These are phyloP conservation scores for Pygocentrus nattereri DNA, from an alignment of 2,797 vertebrate genomes.

Conservation along the genomic window DNA sequence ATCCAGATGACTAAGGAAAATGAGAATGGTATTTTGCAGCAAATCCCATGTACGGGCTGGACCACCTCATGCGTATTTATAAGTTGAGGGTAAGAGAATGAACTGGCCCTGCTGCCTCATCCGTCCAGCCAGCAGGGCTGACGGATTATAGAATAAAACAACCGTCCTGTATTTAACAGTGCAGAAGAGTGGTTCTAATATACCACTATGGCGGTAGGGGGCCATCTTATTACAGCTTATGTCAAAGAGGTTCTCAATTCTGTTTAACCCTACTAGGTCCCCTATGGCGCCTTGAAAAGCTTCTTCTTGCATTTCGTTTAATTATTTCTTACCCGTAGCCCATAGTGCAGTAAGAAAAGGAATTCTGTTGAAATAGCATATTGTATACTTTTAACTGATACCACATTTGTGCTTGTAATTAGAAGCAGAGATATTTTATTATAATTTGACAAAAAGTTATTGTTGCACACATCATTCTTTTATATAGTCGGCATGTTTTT, in stretches of 20 bases:
- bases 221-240: constrained; percentile 26
- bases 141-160: constrained; percentile 38
- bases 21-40: constrained; percentile 59
- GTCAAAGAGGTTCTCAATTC: constrained; percentile 21
- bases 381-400: neutral
- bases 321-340: neutral
- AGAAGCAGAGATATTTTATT: neutral
- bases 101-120: constrained; percentile 15
- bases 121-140: constrained; percentile 13
- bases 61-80: constrained; percentile 64
- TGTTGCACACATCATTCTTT: neutral
- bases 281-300: neutral
- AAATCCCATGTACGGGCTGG: constrained; percentile 41
- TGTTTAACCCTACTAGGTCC: constrained; percentile 14
- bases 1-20: constrained; percentile 65
- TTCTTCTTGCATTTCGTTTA: neutral
- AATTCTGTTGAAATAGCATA: neutral
- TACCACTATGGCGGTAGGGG: constrained; percentile 1
- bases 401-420: neutral
- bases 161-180: constrained; percentile 13
- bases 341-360: neutral
- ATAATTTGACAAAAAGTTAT: neutral
- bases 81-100: constrained; percentile 26
- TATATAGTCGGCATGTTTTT: too few species aligned
- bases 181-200: constrained; percentile 33